A percentile compares a stretch with the other conserved stretches of the same genome.
These are phyloP conservation scores for Furcula furcula DNA, from an alignment of 2,888 invertebrate genomes.

Conservation along the genomic window DNA sequence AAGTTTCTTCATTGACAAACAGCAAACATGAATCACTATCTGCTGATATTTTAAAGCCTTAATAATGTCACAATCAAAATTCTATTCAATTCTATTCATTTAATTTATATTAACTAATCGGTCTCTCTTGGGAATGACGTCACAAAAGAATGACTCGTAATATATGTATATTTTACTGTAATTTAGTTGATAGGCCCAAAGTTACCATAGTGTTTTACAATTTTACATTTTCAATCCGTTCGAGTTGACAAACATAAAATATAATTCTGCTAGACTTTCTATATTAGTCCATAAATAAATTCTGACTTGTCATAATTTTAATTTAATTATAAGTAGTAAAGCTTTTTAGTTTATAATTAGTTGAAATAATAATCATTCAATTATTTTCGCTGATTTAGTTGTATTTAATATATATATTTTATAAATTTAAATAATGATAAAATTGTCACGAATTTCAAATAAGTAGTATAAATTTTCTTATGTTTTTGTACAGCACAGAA, in stretches of 20 bases:
- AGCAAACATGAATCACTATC: constrained; percentile 29
- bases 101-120: constrained; percentile 25
- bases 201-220: constrained; percentile 72
- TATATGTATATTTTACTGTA: constrained; percentile 39
- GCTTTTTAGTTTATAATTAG: constrained; percentile 41
- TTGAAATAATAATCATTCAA: constrained; percentile 28
- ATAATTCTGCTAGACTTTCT: constrained; percentile 29
- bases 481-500: constrained; percentile 14
- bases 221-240: constrained; percentile 40
- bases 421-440: constrained; percentile 4
- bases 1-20: no score
- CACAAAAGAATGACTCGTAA: constrained; percentile 21
- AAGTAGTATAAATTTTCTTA: constrained; percentile 25
- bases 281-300: constrained; percentile 26
- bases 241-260: constrained; percentile 33
- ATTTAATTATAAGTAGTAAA: constrained; percentile 55
- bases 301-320: constrained; percentile 48
- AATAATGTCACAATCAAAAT: constrained; percentile 45
- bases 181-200: constrained; percentile 57
- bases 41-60: constrained; percentile 39
- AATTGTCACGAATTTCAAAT: constrained; percentile 24
- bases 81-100: constrained; percentile 18
- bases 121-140: constrained; percentile 32
- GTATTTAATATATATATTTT: constrained; percentile 29
- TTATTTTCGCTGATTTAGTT: constrained; percentile 25